These are phyloP conservation scores for Eupsilia transversa DNA, from an alignment of 2,888 invertebrate genomes.

Conservation along the genomic window DNA sequence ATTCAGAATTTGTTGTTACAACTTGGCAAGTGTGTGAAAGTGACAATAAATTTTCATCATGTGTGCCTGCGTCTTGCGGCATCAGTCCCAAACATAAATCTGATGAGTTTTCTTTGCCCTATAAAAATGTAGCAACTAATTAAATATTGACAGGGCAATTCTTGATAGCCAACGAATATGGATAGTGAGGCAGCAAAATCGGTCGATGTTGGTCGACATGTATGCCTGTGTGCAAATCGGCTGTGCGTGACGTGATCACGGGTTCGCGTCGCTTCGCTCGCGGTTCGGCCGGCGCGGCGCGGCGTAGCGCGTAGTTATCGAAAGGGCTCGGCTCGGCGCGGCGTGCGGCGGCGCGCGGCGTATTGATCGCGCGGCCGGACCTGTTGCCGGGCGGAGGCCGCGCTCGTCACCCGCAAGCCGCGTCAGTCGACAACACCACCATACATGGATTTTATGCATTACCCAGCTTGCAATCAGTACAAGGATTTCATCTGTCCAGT, in stretches of 20 bases:
- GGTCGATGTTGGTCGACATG: conserved; percentile 55
- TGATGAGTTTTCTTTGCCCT: not conserved
- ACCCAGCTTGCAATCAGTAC: conserved; percentile 68
- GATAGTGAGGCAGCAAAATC: conserved; percentile 40
- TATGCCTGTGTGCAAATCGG: conserved; percentile 65
- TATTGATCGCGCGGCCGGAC: conserved; percentile 87
- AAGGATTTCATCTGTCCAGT: conserved; percentile 54
- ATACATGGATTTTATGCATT: conserved; percentile 77
- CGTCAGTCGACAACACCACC: conserved; percentile 63
- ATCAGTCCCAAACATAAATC: not conserved
- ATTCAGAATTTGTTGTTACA: too few species aligned
- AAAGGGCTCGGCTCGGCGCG: conserved; percentile 79
- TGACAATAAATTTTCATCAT: not conserved
- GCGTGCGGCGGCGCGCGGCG: conserved; percentile 82
- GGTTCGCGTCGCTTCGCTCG: conserved; percentile 62
- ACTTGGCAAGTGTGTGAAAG: too few species aligned
- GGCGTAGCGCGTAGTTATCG: conserved; percentile 72
- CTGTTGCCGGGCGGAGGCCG: conserved; percentile 88
- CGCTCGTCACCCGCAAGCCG: conserved; percentile 61
- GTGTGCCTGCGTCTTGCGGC: not conserved
- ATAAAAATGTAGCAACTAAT: conserved; percentile 10
- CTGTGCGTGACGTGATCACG: conserved; percentile 66
- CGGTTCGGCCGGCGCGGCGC: conserved; percentile 62
- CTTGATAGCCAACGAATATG: conserved; percentile 25
- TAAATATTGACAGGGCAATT: conserved; percentile 4